Evolutionary conservation across 2,797 vertebrate genomes (phyloP).

Genomic region (Lutjanus campechanus): DNA sequence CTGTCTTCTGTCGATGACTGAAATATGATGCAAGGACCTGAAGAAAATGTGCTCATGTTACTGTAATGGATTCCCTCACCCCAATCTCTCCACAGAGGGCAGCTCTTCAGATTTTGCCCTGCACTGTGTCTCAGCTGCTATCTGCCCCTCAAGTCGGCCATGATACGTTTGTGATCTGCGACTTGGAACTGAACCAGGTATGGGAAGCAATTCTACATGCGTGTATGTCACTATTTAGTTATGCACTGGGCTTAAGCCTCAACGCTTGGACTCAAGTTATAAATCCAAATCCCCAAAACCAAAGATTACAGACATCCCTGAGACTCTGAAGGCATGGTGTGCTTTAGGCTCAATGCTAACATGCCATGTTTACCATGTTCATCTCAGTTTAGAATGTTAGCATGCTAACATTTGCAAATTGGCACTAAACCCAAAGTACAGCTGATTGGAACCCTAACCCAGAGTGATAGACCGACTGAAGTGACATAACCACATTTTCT

Average conservation of each 20-base stretch:
- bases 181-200: conserved; percentile 73
- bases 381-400: too few species aligned
- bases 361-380: too few species aligned
- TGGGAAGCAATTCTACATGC: background rate
- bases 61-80: background rate
- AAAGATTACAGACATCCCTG: background rate
- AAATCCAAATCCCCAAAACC: background rate
- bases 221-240: background rate
- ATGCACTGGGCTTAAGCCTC: too few species aligned
- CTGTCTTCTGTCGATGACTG: background rate
- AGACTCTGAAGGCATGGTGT: background rate
- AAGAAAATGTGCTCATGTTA: background rate
- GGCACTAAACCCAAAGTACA: background rate
- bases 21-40: background rate
- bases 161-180: conserved; percentile 45
- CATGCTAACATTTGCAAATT: background rate
- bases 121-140: conserved; percentile 80
- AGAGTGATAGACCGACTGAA: too few species aligned
- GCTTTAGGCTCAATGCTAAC: background rate
- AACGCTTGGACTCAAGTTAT: too few species aligned
- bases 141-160: conserved; percentile 34
- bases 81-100: conserved; percentile 45
- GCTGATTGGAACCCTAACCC: background rate
- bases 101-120: conserved; percentile 58
- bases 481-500: too few species aligned